Evolutionary conservation across 2,888 invertebrate species (phyloP).

Genomic region (Gymnosoma rotundatum): DNA sequence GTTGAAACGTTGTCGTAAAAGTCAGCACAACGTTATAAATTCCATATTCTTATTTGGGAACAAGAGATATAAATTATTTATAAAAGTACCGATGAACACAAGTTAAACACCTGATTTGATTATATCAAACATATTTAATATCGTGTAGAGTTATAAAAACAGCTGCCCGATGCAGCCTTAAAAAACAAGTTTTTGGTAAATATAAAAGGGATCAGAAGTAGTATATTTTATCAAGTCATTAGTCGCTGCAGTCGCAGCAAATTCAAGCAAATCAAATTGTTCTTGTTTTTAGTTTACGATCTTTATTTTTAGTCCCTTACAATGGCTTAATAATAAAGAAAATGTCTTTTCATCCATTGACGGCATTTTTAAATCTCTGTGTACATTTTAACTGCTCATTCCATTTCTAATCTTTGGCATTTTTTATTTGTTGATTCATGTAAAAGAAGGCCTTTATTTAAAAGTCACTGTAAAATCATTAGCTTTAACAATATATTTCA

Average conservation of each 20-base stretch:
- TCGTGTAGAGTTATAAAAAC: conserved; percentile 17
- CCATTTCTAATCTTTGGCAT: conserved; percentile 50
- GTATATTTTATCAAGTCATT: conserved; percentile 22
- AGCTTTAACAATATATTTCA: conserved; percentile 61
- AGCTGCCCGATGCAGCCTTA: conserved; percentile 27
- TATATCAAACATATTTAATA: conserved; percentile 14
- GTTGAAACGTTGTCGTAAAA: conserved; percentile 74
- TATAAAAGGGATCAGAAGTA: not conserved
- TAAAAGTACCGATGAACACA: not conserved
- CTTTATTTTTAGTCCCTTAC: conserved; percentile 21
- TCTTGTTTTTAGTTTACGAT: conserved; percentile 32
- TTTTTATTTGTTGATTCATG: conserved; percentile 27
- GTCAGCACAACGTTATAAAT: conserved; percentile 73
- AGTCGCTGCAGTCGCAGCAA: not conserved
- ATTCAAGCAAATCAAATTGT: conserved; percentile 56
- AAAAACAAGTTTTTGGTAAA: not conserved
- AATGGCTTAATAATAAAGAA: conserved; percentile 62
- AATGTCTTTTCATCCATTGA: conserved; percentile 41
- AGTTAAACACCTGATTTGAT: conserved; percentile 62
- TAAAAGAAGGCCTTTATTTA: conserved; percentile 25
- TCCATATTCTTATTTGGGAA: conserved; percentile 3
- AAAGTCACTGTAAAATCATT: conserved; percentile 16
- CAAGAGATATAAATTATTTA: not conserved
- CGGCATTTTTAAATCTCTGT: conserved; percentile 5
- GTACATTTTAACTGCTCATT: conserved; percentile 7